Evolutionary conservation across 1,140 invertebrate species (phyloP).

Genomic region (Neodiprion fabricii): DNA sequence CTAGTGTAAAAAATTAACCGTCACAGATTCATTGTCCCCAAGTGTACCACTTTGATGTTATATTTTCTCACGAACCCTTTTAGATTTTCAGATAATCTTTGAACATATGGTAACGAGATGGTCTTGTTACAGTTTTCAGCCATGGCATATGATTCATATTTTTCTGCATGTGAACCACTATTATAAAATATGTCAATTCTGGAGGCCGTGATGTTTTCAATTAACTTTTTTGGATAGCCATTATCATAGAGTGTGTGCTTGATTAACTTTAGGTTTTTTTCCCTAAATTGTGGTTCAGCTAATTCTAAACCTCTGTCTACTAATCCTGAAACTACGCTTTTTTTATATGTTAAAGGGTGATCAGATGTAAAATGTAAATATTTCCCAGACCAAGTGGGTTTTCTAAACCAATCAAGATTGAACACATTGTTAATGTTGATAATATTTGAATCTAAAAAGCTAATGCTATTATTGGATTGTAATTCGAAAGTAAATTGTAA

Average conservation of each 20-base stretch:
- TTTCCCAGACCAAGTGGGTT: slow-evolving; percentile 20
- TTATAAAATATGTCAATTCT: neutral
- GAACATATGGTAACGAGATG: neutral
- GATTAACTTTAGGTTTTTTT: slow-evolving; percentile 9
- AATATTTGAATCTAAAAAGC: slow-evolving; percentile 29
- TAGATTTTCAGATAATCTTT: neutral
- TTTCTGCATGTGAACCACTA: neutral
- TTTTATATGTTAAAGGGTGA: slow-evolving; percentile 11
- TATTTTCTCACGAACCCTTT: too few species aligned
- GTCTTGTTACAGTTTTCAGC: neutral
- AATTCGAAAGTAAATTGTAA: slow-evolving; percentile 26
- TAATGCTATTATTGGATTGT: slow-evolving; percentile 23
- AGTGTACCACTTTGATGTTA: too few species aligned
- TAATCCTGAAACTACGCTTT: neutral
- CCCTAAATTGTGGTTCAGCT: neutral
- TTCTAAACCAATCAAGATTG: slow-evolving; percentile 19
- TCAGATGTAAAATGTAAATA: slow-evolving; percentile 16
- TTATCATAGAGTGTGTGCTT: neutral
- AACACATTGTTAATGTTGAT: slow-evolving; percentile 7
- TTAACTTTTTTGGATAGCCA: slow-evolving; percentile 9
- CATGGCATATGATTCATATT: neutral
- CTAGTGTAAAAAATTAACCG: too few species aligned
- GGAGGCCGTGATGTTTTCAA: neutral
- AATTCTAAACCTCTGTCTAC: slow-evolving; percentile 11
- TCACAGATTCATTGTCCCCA: too few species aligned